Evolutionary conservation across 2,113 vertebrate species (phyloP), one percentile per base, ranked within the genome.

Genomic region (Lamprologus callipterus): DNA sequence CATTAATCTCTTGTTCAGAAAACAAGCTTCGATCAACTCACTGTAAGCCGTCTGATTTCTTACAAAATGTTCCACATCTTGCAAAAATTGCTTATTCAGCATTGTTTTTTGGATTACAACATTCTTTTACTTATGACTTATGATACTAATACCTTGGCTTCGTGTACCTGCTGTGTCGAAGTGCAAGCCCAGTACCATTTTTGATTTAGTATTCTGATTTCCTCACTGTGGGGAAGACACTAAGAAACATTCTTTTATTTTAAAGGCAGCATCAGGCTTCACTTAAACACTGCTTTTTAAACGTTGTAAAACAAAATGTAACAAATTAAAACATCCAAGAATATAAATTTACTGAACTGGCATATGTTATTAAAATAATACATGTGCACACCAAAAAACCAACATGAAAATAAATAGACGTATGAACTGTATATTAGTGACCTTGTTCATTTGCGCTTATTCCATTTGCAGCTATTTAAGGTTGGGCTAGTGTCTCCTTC

Each of bases 371-470:
- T 10, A 45, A 73, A 73, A 45, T 45, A 68, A 68, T 68, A 68
- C 14, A 73, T 16, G 65, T 26, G 21, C 21, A 73, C 37, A 45
- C 0, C 0, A 13, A 2, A 8, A 13, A 33, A 9, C 0, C 6
- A 60, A 42, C 9, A 5, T 28, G 21, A 73, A 26, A 73, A 10
- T 45, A 10, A 45, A 73, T 0, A 70, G 12, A 70, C 0, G 3
- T 23, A 70, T 3, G 33, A 21, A 68, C 7, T 45, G 1, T 28
- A 28, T 7, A 7, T 75, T 45, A 26, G 14, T 75, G 23, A 28
- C 4, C 8, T 47, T 28, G 23, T 45, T 26, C 14, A 23, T 42
- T 70, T 70, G 37, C 37, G 16, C 37, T 12, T 49, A 40, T 9
- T 42, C 35, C 35, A 42, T 42, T 42, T 11, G 40, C 40, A 45